phyloP scores from a whole-genome alignment of 2,797 vertebrate genomes.

The Alfaro cultratus region DNA sequence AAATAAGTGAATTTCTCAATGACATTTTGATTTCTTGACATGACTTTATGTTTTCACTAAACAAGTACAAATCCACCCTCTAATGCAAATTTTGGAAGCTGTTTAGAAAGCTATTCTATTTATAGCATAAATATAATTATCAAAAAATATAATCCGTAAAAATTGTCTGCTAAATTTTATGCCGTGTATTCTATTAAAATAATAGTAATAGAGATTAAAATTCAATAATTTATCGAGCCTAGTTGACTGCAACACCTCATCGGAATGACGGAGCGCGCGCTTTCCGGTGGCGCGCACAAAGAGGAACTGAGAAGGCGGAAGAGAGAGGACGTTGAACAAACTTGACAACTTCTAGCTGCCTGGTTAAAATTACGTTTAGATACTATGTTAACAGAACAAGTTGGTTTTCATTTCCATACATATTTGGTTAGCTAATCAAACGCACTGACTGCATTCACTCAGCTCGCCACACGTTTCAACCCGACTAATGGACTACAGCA shows the following conservation, averaged over 20 bases:
- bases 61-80: background rate
- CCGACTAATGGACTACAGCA: constrained; percentile 51
- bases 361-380: constrained; percentile 22
- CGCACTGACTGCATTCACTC: constrained; percentile 29
- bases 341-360: constrained; percentile 64
- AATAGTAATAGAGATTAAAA: background rate
- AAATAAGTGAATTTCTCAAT: background rate
- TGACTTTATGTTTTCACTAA: background rate
- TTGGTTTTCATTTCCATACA: constrained; percentile 3
- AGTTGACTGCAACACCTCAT: constrained; percentile 62
- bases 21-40: background rate
- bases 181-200: background rate
- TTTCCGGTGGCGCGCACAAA: constrained; percentile 59
- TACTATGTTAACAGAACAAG: constrained; percentile 23
- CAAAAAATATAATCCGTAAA: background rate
- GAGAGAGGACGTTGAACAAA: constrained; percentile 66
- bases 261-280: constrained; percentile 48
- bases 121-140: background rate
- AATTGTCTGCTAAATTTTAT: background rate
- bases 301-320: constrained; percentile 75
- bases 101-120: background rate
- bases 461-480: constrained; percentile 34
- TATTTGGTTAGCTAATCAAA: constrained; percentile 16
- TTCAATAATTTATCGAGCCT: constrained; percentile 38
- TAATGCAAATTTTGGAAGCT: background rate